Conservation (phyloP, 2,797 vertebrate genomes). For the Bradypodion ventrale region DNA sequence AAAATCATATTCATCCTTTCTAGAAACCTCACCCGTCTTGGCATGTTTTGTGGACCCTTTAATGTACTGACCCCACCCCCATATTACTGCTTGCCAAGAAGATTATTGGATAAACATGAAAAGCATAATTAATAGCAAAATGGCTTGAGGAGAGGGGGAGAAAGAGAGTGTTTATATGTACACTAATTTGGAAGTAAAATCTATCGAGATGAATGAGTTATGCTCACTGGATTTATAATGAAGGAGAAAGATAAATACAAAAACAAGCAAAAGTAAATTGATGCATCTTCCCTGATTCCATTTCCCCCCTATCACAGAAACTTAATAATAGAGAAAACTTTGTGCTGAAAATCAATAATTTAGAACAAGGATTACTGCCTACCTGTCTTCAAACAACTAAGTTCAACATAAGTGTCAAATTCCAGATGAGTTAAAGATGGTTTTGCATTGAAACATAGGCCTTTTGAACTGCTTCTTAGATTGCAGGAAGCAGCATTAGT, state of each 20-base stretch:
- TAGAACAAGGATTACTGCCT: neutral
- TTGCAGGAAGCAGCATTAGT: neutral
- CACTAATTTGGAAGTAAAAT: slow-evolving; percentile 24
- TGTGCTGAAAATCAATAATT: neutral
- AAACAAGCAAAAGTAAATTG: neutral
- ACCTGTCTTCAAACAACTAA: neutral
- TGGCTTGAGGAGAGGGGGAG: slow-evolving; percentile 24
- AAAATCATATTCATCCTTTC: slow-evolving; percentile 19
- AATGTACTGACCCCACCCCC: slow-evolving; percentile 25
- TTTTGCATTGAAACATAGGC: neutral
- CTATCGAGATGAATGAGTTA: slow-evolving; percentile 1
- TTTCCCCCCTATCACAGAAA: neutral
- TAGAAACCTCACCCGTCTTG: slow-evolving; percentile 30
- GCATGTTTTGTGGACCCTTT: slow-evolving; percentile 30
- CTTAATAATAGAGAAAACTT: neutral
- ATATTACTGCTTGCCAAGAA: slow-evolving; percentile 18
- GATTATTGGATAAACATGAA: slow-evolving; percentile 47
- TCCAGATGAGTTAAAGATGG: neutral
- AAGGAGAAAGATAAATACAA: neutral
- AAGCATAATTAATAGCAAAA: slow-evolving; percentile 44
- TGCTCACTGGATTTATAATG: neutral
- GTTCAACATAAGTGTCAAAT: neutral
- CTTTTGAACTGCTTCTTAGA: neutral
- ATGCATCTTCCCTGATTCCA: neutral
- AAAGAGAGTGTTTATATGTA: neutral